A percentile compares a stretch with the other conserved stretches of the same genome.
Conservation (phyloP, 2,888 invertebrate genomes). For the Synanthedon vespiformis region DNA sequence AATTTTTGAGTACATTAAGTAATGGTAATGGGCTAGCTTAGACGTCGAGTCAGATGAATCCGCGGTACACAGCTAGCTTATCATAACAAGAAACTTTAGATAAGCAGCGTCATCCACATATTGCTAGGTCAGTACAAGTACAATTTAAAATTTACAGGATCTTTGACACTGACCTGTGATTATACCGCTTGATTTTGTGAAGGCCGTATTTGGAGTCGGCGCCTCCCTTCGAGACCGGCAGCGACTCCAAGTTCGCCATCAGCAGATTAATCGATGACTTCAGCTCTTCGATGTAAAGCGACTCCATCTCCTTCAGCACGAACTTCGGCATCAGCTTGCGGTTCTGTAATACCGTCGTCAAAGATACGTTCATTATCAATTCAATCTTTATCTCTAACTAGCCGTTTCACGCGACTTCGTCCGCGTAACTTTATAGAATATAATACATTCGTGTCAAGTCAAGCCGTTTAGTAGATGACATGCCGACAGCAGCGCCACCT, state of each 20-base stretch:
- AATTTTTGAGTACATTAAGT: too few species aligned
- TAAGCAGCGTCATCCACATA: neutral
- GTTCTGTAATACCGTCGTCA: conserved; percentile 71
- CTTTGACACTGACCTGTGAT: conserved; percentile 86
- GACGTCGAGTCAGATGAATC: too few species aligned
- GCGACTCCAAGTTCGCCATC: conserved; percentile 98
- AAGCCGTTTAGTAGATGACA: too few species aligned
- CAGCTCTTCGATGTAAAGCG: conserved; percentile 97
- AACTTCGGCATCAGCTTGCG: conserved; percentile 98
- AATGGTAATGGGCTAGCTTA: too few species aligned
- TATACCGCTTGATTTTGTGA: conserved; percentile 97
- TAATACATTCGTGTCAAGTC: too few species aligned
- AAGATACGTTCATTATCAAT: too few species aligned
- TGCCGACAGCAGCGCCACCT: too few species aligned
- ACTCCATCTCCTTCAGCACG: conserved; percentile 99
- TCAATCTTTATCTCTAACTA: too few species aligned
- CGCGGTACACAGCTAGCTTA: too few species aligned
- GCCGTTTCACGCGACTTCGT: too few species aligned
- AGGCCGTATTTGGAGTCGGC: conserved; percentile 97
- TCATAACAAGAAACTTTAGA: too few species aligned
- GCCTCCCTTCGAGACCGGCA: conserved; percentile 98
- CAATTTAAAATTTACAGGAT: neutral
- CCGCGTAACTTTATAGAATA: too few species aligned
- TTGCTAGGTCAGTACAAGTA: conserved; percentile 1
- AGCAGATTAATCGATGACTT: conserved; percentile 97